Percentiles rank a stretch among this genome's conserved stretches.
phyloP scores from a whole-genome alignment of 2,797 vertebrate genomes.

The Molossus molossus region DNA sequence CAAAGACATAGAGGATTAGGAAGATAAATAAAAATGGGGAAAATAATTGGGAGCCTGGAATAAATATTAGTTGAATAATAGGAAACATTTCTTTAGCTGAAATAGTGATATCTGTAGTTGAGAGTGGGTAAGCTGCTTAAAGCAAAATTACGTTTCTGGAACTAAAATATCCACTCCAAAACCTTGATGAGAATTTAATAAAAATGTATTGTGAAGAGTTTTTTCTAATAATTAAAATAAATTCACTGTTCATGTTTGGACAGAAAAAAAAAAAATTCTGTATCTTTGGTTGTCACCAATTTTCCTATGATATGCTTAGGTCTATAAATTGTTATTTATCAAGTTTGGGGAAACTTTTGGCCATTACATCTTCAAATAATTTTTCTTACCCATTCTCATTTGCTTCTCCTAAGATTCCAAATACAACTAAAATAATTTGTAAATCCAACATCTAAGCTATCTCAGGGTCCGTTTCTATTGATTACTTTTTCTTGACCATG shows the following conservation, averaged over 20 bases:
- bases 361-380: not conserved
- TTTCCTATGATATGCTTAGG: not conserved
- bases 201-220: not conserved
- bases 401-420: not conserved
- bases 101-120: not conserved
- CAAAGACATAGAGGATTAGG: not conserved
- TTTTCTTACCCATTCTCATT: constrained; percentile 4
- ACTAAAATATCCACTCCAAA: not conserved
- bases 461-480: not conserved
- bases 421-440: not conserved
- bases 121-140: too few species aligned
- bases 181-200: not conserved
- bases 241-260: not conserved
- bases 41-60: not conserved
- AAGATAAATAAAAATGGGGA: not conserved
- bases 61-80: not conserved
- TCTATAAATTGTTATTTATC: not conserved
- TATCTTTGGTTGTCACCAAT: constrained; percentile 12
- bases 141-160: not conserved
- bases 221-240: not conserved
- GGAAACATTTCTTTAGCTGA: not conserved
- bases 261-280: not conserved
- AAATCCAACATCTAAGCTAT: not conserved
- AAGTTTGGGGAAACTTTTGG: not conserved
- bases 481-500: not conserved